Conservation (phyloP, 2,113 vertebrate genomes). For the Coregonus clupeaformis region DNA sequence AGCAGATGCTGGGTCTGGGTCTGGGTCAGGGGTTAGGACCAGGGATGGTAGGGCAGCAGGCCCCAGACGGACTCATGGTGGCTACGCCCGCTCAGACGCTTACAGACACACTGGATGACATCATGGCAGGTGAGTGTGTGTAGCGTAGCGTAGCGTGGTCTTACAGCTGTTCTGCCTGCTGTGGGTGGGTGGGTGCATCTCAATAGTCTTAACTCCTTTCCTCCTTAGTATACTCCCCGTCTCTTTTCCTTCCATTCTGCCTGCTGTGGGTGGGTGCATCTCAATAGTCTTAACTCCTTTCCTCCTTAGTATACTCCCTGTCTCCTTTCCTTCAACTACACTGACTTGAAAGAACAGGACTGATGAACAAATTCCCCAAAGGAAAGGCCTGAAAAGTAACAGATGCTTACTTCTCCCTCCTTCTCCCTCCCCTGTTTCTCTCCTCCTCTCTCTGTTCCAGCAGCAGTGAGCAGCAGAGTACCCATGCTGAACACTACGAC, state of each 20-base stretch:
- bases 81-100: conserved; percentile 78
- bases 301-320: background rate
- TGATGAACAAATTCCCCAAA: background rate
- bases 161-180: background rate
- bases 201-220: background rate
- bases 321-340: background rate
- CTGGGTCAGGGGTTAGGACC: conserved; percentile 86
- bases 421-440: background rate
- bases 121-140: conserved; percentile 91
- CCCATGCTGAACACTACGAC: conserved; percentile 85
- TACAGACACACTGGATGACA: conserved; percentile 99
- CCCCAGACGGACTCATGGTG: conserved; percentile 74
- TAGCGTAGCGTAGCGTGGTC: conserved; percentile 11
- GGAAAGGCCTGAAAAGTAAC: background rate
- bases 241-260: background rate
- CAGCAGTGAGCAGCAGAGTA: conserved; percentile 94
- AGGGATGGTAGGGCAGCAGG: conserved; percentile 88
- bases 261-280: background rate
- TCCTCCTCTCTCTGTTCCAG: conserved; percentile 19
- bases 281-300: background rate
- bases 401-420: background rate
- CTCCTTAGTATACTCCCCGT: background rate
- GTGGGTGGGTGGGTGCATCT: background rate
- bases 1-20: conserved; percentile 68
- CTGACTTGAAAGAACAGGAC: background rate